Percentiles rank a stretch among this genome's conserved stretches.
These are phyloP conservation scores for Zaprionus taronus DNA, from an alignment of 1,140 invertebrate species.

Conservation along the genomic window DNA sequence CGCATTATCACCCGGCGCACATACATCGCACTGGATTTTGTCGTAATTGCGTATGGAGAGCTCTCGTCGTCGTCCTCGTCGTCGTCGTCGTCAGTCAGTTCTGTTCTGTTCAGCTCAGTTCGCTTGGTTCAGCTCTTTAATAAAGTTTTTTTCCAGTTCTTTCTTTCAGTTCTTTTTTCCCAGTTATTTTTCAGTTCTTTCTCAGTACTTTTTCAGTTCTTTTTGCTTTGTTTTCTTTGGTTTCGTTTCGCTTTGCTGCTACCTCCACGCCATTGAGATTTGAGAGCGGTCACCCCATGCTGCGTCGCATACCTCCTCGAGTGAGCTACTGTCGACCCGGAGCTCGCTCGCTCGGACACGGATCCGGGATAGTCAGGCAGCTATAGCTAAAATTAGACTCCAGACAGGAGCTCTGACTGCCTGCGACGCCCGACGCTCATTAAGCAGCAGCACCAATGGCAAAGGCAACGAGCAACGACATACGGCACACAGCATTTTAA, in stretches of 20 bases:
- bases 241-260: constrained; percentile 28
- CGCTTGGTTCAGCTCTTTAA: constrained; percentile 64
- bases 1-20: constrained; percentile 68
- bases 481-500: constrained; percentile 72
- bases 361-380: constrained; percentile 26
- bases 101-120: constrained; percentile 14
- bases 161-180: constrained; percentile 22
- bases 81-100: constrained; percentile 30
- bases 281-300: constrained; percentile 74
- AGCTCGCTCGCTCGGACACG: constrained; percentile 7
- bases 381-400: constrained; percentile 76
- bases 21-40: constrained; percentile 65
- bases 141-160: constrained; percentile 57
- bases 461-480: constrained; percentile 39
- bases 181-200: not conserved
- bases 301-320: constrained; percentile 36
- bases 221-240: constrained; percentile 29
- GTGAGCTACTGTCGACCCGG: constrained; percentile 48
- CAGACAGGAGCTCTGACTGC: constrained; percentile 57
- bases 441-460: constrained; percentile 48
- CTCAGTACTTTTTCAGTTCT: constrained; percentile 24
- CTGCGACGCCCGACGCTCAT: constrained; percentile 44
- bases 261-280: constrained; percentile 54
- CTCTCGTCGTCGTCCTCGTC: constrained; percentile 63
- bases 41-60: constrained; percentile 79